Evolutionary conservation across 1,140 invertebrate species (phyloP).

Genomic region (Pseudomyrmex cubaensis): DNA sequence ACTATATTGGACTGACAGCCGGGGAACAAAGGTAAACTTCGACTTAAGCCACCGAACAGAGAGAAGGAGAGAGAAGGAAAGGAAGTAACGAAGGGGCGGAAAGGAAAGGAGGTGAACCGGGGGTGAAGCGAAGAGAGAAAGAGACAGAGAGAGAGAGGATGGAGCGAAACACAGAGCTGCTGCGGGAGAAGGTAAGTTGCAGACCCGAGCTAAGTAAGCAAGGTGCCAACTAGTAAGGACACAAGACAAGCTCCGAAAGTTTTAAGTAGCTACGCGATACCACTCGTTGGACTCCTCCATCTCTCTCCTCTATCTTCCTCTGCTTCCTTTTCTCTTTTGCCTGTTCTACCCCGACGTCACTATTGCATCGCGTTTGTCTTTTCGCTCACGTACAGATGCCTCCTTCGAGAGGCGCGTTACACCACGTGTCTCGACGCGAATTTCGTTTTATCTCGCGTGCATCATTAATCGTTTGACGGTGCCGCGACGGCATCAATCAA

Average conservation of each 20-base stretch:
- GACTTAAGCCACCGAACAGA: slow-evolving; percentile 70
- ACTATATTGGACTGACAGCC: slow-evolving; percentile 74
- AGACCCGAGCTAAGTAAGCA: slow-evolving; percentile 73
- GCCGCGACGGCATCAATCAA: not conserved
- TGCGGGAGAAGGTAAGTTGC: slow-evolving; percentile 65
- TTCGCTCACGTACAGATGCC: slow-evolving; percentile 30
- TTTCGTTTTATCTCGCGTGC: not conserved
- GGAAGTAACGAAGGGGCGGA: not conserved
- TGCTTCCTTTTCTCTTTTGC: slow-evolving; percentile 20
- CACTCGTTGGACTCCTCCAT: slow-evolving; percentile 56
- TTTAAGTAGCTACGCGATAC: slow-evolving; percentile 83
- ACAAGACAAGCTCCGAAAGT: slow-evolving; percentile 82
- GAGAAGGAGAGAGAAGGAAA: slow-evolving; percentile 51
- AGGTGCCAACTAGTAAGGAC: slow-evolving; percentile 76
- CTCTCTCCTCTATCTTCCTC: not conserved
- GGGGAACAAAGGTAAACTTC: slow-evolving; percentile 82
- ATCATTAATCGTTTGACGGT: not conserved
- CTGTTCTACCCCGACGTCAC: slow-evolving; percentile 12
- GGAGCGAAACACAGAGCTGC: not conserved
- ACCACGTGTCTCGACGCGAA: not conserved
- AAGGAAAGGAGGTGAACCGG: slow-evolving; percentile 43
- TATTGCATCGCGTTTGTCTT: slow-evolving; percentile 58
- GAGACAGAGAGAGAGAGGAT: not conserved
- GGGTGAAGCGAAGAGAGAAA: slow-evolving; percentile 26
- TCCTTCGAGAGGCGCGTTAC: not conserved